Evolutionary conservation across 2,113 vertebrate genomes (phyloP).

Genomic region (Otolemur garnettii): DNA sequence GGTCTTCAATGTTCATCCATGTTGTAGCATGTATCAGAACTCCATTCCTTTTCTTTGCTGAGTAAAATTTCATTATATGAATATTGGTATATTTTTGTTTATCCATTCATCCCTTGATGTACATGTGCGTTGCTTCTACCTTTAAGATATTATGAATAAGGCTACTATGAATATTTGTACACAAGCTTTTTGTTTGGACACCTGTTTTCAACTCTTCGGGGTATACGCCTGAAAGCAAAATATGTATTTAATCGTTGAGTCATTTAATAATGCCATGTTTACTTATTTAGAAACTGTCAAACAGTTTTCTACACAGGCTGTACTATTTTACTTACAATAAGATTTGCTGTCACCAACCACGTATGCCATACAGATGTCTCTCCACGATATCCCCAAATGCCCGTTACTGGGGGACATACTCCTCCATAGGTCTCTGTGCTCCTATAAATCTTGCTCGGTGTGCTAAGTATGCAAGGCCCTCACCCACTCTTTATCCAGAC

Average conservation of each 20-base stretch:
- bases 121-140: background rate
- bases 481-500: background rate
- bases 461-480: background rate
- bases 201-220: background rate
- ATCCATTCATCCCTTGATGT: background rate
- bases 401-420: background rate
- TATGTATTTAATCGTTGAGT: background rate
- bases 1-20: background rate
- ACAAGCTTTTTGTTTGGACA: conserved; percentile 8
- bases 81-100: background rate
- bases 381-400: background rate
- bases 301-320: too few relatives aligned
- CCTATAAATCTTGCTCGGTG: background rate
- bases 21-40: background rate
- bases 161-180: background rate
- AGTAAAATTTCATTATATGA: background rate
- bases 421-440: background rate
- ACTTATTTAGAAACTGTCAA: background rate
- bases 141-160: conserved; percentile 1
- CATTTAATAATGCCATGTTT: background rate
- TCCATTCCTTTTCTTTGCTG: background rate
- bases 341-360: background rate
- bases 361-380: background rate
- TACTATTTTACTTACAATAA: background rate
- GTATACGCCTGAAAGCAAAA: background rate